Conservation (phyloP, 1,140 invertebrate genomes). For the Asobara japonica region DNA sequence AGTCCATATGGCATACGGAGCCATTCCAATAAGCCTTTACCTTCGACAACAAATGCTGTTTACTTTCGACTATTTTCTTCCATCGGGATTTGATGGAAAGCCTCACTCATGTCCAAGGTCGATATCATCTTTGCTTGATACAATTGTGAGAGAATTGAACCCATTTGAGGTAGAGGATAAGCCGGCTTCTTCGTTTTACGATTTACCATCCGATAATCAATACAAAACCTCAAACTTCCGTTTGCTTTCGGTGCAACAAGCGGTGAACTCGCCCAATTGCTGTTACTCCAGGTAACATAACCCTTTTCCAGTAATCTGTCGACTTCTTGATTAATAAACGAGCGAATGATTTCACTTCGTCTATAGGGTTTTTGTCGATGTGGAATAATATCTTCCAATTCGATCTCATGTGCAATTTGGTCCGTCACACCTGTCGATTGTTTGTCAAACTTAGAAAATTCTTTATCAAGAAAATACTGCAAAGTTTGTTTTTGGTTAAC, state of each 20-base stretch:
- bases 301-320: constrained; percentile 11
- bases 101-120: constrained; percentile 48
- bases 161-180: neutral
- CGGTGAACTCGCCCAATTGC: constrained; percentile 11
- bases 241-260: constrained; percentile 28
- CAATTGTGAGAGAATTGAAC: too few relatives aligned
- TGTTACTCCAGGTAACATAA: constrained; percentile 20
- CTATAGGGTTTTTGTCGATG: constrained; percentile 17
- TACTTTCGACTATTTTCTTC: constrained; percentile 25
- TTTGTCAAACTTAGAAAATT: constrained; percentile 29
- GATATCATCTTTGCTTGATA: constrained; percentile 36
- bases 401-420: constrained; percentile 29
- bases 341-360: constrained; percentile 27
- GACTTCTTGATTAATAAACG: constrained; percentile 22
- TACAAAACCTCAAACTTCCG: constrained; percentile 24
- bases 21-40: constrained; percentile 57
- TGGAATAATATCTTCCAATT: constrained; percentile 23
- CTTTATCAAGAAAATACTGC: neutral
- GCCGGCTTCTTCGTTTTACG: constrained; percentile 23
- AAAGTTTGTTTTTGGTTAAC: neutral
- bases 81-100: constrained; percentile 37
- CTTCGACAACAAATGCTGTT: constrained; percentile 44
- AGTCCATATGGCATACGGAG: constrained; percentile 63
- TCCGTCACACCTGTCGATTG: constrained; percentile 20
- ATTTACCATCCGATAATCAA: constrained; percentile 25